These are phyloP conservation scores for Baccha elongata DNA, from an alignment of 2,888 invertebrate genomes.

Conservation along the genomic window DNA sequence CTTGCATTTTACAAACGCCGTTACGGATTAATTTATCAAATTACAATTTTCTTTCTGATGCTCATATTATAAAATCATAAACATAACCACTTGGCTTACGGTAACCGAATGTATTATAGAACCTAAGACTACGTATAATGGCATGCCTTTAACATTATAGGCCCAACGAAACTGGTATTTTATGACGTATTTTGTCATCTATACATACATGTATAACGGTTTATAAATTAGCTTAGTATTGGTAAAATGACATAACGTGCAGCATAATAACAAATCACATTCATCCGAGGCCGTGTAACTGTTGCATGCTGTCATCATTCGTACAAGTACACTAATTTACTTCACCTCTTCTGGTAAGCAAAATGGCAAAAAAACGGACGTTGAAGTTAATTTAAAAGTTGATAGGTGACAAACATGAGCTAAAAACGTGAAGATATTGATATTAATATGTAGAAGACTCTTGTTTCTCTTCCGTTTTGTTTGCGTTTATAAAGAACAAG, in stretches of 20 bases:
- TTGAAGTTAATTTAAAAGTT: conserved; percentile 12
- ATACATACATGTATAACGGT: conserved; percentile 53
- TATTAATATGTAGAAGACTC: neutral
- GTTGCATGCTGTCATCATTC: conserved; percentile 57
- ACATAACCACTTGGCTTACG: neutral
- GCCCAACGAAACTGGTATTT: conserved; percentile 28
- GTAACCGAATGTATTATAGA: neutral
- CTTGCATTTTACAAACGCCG: no score
- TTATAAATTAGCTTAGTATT: conserved; percentile 35
- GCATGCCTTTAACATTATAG: neutral
- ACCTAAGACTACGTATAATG: neutral
- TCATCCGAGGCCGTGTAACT: conserved; percentile 59
- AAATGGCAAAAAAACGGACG: neutral
- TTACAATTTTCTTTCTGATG: no score
- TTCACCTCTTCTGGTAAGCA: neutral
- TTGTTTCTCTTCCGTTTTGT: conserved; percentile 24
- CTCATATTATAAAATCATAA: no score
- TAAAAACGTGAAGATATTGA: conserved; percentile 1
- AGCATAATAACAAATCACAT: conserved; percentile 61
- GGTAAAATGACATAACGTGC: conserved; percentile 66
- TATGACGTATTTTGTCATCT: conserved; percentile 40
- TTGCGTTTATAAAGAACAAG: conserved; percentile 3
- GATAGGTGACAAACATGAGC: conserved; percentile 19
- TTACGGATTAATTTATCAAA: no score
- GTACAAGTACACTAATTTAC: neutral